Base-by-base conservation (phyloP, 2,888 invertebrate genomes). In the Tiphia femorata region DNA sequence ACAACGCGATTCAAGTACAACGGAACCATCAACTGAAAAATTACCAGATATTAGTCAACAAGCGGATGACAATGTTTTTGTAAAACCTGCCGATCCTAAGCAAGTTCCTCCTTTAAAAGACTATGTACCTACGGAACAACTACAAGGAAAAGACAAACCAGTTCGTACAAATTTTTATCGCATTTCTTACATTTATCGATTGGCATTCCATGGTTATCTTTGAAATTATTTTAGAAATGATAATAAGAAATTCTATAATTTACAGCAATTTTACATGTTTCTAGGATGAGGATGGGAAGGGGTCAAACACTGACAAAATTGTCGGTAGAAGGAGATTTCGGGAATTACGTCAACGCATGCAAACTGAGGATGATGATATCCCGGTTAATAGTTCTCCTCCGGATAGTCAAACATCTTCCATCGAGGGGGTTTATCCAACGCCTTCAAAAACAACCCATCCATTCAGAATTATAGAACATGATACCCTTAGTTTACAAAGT, bases 391-490 rank as follows among this genome's bases (percentile, higher is more conserved):
- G 86, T 74, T 89, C 91, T 42, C 92, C 92, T 51, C 90, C 92
- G 56, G 91, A 91, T 80, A 92, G 92, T 81, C 92, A 94, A 82
- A 90, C 89, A 8, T 89, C 89, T 65, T 92, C 93, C 6, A 88
- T 92, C 49, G 95, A 95, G 75, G 92, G 92, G 58, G 88, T 92
- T 10, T 92, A 88, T 81, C 88, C 90, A 6, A 85, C 86, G 27
- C 86, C 89, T 59, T 87, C 87, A 46, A 88, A 89, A 73, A 87
- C 89, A 41, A 85, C 86, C 55, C 94, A 93, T 84, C 94, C 94
- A 16, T 94, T 94, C 79, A 88, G 91, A 79, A 92, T 95, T 64
- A 94, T 95, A 75, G 94, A 96, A 70, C 93, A 93, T 75, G 95
- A 95, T 83, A 91, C 94, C 12, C 88, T 94, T 82, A 95, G 94